phyloP scores from a whole-genome alignment of 1,140 invertebrate species.

The Chlorops oryzae region DNA sequence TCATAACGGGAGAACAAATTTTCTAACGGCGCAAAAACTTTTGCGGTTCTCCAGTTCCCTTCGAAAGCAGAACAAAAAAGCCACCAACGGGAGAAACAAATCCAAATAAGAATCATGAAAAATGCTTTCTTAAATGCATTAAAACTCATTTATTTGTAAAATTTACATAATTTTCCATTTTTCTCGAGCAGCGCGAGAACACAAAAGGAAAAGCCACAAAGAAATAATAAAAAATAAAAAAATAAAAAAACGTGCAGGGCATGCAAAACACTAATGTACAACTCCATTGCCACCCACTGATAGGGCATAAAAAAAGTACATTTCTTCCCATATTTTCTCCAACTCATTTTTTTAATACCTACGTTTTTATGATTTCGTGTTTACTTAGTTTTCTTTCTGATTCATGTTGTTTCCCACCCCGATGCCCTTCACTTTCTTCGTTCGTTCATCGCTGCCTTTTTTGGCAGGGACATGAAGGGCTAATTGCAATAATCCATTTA shows the following conservation, averaged over 20 bases:
- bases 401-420: too few relatives aligned
- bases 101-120: slow-evolving; percentile 2
- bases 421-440: too few relatives aligned
- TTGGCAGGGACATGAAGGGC: slow-evolving; percentile 15
- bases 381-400: too few relatives aligned
- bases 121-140: slow-evolving; percentile 8
- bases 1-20: too few relatives aligned
- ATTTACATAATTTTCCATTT: slow-evolving; percentile 9
- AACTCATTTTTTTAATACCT: background rate
- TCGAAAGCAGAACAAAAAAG: background rate
- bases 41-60: too few relatives aligned
- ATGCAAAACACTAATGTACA: background rate
- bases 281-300: slow-evolving; percentile 5
- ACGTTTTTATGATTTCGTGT: background rate
- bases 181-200: background rate
- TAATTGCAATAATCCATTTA: slow-evolving; percentile 21
- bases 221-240: too few relatives aligned
- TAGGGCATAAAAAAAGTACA: background rate
- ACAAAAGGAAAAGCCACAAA: slow-evolving; percentile 1
- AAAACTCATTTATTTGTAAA: slow-evolving; percentile 1
- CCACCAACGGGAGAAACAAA: background rate
- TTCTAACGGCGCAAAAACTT: too few relatives aligned
- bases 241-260: background rate
- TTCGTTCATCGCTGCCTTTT: too few relatives aligned
- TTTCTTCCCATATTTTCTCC: too few relatives aligned